phyloP scores from a whole-genome alignment of 2,888 invertebrate species.

The Artemia sinica region DNA sequence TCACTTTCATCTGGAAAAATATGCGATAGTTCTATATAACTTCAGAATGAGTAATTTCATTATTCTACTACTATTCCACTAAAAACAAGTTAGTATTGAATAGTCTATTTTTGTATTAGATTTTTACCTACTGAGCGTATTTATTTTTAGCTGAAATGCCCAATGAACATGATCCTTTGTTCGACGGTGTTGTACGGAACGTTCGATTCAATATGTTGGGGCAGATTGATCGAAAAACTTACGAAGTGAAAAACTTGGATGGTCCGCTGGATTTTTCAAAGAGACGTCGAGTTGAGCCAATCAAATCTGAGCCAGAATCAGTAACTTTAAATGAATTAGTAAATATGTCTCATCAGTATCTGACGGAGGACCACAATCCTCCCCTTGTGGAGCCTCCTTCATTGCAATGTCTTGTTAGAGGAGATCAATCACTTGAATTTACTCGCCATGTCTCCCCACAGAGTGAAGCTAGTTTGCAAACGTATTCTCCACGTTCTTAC shows the following conservation, averaged over 20 bases:
- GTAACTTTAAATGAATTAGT: background rate
- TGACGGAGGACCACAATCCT: background rate
- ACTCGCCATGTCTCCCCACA: background rate
- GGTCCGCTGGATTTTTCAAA: background rate
- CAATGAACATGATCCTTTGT: background rate
- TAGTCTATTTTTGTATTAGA: too few species aligned
- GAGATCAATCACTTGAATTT: background rate
- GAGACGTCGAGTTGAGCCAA: background rate
- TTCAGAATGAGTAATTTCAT: too few species aligned
- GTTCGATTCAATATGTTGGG: constrained; percentile 8
- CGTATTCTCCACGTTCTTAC: background rate
- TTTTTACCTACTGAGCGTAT: too few species aligned
- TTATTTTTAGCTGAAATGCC: too few species aligned
- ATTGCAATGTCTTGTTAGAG: background rate
- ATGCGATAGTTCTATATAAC: too few species aligned
- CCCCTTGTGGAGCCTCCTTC: background rate
- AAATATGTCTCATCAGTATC: background rate
- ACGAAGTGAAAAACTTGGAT: background rate
- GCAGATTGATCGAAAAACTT: constrained; percentile 6
- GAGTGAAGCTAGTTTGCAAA: background rate
- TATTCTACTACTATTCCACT: too few species aligned
- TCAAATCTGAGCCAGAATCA: background rate
- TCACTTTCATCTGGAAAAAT: too few species aligned
- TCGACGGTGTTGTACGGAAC: constrained; percentile 4
- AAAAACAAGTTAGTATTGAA: too few species aligned